Percentiles rank a stretch among this genome's conserved stretches.
Evolutionary conservation across 2,797 vertebrate genomes (phyloP).

Genomic region (Leuciscus waleckii): DNA sequence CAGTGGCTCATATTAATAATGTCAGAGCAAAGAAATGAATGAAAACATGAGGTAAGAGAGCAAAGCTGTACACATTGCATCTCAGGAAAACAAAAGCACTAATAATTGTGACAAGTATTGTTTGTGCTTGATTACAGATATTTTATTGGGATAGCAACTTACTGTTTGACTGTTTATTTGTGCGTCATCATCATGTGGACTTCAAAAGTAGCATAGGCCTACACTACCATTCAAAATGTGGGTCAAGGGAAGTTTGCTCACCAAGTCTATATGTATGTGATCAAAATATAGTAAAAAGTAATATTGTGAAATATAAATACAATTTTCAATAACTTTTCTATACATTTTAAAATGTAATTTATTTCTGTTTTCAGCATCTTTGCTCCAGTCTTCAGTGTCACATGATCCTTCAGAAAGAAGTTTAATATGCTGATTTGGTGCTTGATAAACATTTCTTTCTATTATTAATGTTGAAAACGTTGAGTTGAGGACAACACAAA

Average conservation of each 20-base stretch:
- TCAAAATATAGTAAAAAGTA: not conserved
- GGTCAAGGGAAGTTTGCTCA: not conserved
- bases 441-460: not conserved
- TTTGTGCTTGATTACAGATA: not conserved
- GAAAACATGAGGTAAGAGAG: not conserved
- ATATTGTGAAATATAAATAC: not conserved
- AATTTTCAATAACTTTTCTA: too few relatives aligned
- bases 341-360: not conserved
- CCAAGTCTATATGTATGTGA: not conserved
- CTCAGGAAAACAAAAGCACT: not conserved
- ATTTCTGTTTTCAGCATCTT: not conserved
- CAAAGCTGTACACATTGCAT: not conserved
- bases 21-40: not conserved
- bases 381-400: not conserved
- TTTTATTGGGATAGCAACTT: not conserved
- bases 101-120: not conserved
- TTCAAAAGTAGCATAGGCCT: not conserved
- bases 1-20: not conserved
- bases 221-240: not conserved
- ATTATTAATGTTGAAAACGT: not conserved
- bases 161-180: not conserved
- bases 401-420: not conserved
- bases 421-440: not conserved
- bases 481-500: not conserved
- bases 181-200: not conserved